Percentiles rank a stretch among this genome's conserved stretches.
Evolutionary conservation across 2,888 invertebrate species (phyloP).

Genomic region (Colletes collaris): DNA sequence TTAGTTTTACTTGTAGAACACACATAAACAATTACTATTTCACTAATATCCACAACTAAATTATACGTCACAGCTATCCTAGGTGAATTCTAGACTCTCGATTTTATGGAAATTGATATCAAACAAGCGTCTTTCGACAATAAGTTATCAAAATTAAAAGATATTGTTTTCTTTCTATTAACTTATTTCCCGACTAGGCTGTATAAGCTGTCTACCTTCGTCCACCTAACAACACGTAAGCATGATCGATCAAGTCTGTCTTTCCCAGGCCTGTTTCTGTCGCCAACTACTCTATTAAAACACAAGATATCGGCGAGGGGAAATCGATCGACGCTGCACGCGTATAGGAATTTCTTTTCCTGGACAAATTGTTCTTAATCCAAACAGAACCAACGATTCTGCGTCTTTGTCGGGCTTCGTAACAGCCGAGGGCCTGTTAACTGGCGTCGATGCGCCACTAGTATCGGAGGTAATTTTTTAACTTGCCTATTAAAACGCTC

Average conservation of each 20-base stretch:
- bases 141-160: no score
- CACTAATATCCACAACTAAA: no score
- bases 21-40: no score
- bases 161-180: no score
- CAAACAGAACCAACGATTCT: background rate
- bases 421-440: background rate
- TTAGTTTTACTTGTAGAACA: no score
- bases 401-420: constrained; percentile 1
- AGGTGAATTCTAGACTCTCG: no score
- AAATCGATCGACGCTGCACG: constrained; percentile 17
- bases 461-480: constrained; percentile 14
- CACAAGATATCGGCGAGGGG: constrained; percentile 1
- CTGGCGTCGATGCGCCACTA: constrained; percentile 3
- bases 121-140: no score
- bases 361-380: constrained; percentile 10
- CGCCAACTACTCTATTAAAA: no score
- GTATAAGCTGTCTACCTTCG: no score
- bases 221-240: background rate
- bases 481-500: constrained; percentile 4
- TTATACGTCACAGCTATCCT: no score
- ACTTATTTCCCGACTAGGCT: no score
- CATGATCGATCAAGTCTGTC: background rate
- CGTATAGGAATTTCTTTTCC: constrained; percentile 7
- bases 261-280: background rate
- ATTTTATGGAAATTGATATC: no score